Percentiles rank a stretch among this genome's conserved stretches.
Conservation (phyloP, 2,888 invertebrate genomes). For the Norana najaformis region DNA sequence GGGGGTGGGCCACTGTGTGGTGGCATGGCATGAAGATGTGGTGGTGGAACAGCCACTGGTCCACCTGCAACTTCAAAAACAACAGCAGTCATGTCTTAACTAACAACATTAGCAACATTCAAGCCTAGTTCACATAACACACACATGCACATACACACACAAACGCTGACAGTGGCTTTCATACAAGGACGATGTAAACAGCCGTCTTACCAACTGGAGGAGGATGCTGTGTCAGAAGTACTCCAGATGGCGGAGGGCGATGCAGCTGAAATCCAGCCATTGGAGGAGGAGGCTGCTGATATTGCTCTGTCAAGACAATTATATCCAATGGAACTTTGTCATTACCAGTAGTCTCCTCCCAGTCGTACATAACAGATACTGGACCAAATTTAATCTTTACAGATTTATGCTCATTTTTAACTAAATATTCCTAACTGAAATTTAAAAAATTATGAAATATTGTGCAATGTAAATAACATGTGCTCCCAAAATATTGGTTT, state of each 20-base stretch:
- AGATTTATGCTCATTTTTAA: not conserved
- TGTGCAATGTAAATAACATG: not conserved
- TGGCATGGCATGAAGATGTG: slow-evolving; percentile 63
- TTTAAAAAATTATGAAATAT: not conserved
- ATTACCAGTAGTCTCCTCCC: not conserved
- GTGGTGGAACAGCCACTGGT: slow-evolving; percentile 28
- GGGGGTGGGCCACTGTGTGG: slow-evolving; percentile 46
- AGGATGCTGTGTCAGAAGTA: slow-evolving; percentile 26
- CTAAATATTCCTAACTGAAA: not conserved
- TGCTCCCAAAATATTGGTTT: not conserved
- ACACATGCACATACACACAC: not conserved
- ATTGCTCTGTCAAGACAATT: slow-evolving; percentile 10
- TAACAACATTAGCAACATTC: not conserved
- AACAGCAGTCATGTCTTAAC: not conserved
- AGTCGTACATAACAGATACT: not conserved
- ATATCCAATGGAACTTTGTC: not conserved
- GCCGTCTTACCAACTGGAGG: slow-evolving; percentile 24
- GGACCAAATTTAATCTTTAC: not conserved
- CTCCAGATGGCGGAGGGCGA: slow-evolving; percentile 15
- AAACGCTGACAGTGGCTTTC: not conserved
- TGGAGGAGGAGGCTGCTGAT: slow-evolving; percentile 18
- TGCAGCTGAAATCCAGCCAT: slow-evolving; percentile 9
- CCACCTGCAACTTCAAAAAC: slow-evolving; percentile 14
- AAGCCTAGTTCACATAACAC: not conserved
- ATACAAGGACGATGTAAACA: not conserved